Evolutionary conservation across 1,140 invertebrate genomes (phyloP), one percentile per base, ranked within the genome.

Genomic region (Danaus melanippus): DNA sequence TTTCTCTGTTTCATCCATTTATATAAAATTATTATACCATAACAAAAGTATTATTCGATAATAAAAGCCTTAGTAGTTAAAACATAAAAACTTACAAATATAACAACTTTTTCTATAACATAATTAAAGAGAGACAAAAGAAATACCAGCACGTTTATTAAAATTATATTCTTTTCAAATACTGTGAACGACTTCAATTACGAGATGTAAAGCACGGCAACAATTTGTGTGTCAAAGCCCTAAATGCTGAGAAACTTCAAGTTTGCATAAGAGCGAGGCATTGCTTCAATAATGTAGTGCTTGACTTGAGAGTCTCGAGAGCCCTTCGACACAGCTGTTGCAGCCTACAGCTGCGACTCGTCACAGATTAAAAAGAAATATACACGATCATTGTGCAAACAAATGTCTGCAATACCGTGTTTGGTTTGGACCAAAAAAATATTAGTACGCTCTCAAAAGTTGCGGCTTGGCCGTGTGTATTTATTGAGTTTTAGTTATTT

Each of bases 361-460:
- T 79, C 75, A 76, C 73, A 76, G 73, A 78, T 72, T 71, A 75
- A 67, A 67, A 72, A 76, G 73, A 81, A 76, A 78, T 74, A 73
- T 66, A 81, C 70, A 71, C 67, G 67, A 76, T 74, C 69, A 69
- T 76, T 76, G 67, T 76, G 71, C 72, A 81, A 79, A 81, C 76
- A 79, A 79, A 75, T 73, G 68, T 71, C 67, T 62, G 70, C 69
- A 63, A 70, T 75, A 73, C 69, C 54, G 53, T 73, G 71, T 76
- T 76, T 76, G 50, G 64, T 60, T 69, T 67, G 62, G 62, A 62
- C 68, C 64, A 67, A 62, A 71, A 74, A 71, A 72, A 69, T 64
- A 69, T 64, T 73, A 70, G 73, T 77, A 74, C 69, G 63, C 64
- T 71, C 67, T 51, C 59, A 79, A 78, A 76, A 66, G 64, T 69